Base-by-base conservation (phyloP, 2,888 invertebrate genomes). In the Aphidius colemani region DNA sequence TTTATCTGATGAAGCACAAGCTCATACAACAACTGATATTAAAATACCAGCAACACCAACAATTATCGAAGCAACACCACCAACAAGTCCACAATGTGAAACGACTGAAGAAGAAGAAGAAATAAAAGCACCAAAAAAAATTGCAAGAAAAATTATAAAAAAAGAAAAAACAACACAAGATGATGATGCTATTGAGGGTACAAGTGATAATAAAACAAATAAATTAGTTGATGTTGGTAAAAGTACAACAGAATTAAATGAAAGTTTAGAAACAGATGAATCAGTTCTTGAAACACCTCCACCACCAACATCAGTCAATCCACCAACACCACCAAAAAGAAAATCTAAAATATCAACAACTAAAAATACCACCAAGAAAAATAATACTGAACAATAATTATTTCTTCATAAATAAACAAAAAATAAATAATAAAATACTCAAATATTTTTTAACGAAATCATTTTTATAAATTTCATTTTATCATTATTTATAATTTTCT, bases 261-360 rank as follows among this genome's bases (percentile, higher is more conserved):
- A 80, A 53, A 80, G 78, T 59, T 82, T 85, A 63, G 78, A 75
- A 56, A 81, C 83, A 43, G 84, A 83, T 49, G 78, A 81, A 69
- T 79, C 83, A 43, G 81, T 83, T 50, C 82, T 85, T 51, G 85
- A 85, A 66, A 85, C 85, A 56, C 85, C 86, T 9, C 85, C 87
- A 13, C 75, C 80, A 11, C 82, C 79, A 63, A 68, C 69, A 55
- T 66, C 75, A 9, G 75, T 77, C 18, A 67, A 30, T 30, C 30
- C 69, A 48, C 84, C 85, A 40, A 83, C 87, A 60, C 87, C 87
- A 5, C 85, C 81, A 2, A 81, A 81, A 49, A 70, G 81, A 66
- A 82, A 80, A 71, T 59, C 67, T 7, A 81, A 81, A 70, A 64
- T 61, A 44, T 64, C 69, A 7, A 65, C 69, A 57, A 64, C 67